These are phyloP conservation scores for Drosophila nigromelanica DNA, from an alignment of 1,140 invertebrate species.

Conservation along the genomic window DNA sequence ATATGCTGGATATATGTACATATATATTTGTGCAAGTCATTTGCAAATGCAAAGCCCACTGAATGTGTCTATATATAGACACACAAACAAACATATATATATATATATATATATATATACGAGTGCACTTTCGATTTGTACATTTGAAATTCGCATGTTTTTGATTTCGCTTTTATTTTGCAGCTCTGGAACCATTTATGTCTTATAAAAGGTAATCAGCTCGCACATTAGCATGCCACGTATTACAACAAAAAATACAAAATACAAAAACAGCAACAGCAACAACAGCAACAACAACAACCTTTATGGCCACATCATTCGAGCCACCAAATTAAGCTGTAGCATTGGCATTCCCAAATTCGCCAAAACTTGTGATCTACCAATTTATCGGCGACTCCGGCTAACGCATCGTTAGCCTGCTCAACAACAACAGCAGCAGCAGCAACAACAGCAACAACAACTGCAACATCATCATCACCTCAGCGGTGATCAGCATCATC, in stretches of 20 bases:
- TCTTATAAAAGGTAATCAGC: slow-evolving; percentile 71
- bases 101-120: neutral
- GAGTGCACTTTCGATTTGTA: slow-evolving; percentile 34
- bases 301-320: neutral
- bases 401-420: slow-evolving; percentile 24
- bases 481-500: slow-evolving; percentile 28
- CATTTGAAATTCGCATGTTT: slow-evolving; percentile 29
- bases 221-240: slow-evolving; percentile 35
- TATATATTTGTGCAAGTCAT: slow-evolving; percentile 42
- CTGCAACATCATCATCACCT: slow-evolving; percentile 16
- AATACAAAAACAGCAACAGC: neutral
- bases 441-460: slow-evolving; percentile 5
- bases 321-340: slow-evolving; percentile 49
- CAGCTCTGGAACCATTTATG: slow-evolving; percentile 51
- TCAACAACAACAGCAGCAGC: slow-evolving; percentile 5
- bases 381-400: slow-evolving; percentile 33
- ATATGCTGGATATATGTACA: no score
- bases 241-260: neutral
- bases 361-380: slow-evolving; percentile 22
- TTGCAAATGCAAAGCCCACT: slow-evolving; percentile 26
- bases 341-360: slow-evolving; percentile 37
- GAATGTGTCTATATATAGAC: slow-evolving; percentile 3
- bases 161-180: slow-evolving; percentile 14
- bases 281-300: neutral
- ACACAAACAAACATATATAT: neutral